Base-by-base conservation (phyloP, 2,888 invertebrate species). In the Morinoia aosen region DNA sequence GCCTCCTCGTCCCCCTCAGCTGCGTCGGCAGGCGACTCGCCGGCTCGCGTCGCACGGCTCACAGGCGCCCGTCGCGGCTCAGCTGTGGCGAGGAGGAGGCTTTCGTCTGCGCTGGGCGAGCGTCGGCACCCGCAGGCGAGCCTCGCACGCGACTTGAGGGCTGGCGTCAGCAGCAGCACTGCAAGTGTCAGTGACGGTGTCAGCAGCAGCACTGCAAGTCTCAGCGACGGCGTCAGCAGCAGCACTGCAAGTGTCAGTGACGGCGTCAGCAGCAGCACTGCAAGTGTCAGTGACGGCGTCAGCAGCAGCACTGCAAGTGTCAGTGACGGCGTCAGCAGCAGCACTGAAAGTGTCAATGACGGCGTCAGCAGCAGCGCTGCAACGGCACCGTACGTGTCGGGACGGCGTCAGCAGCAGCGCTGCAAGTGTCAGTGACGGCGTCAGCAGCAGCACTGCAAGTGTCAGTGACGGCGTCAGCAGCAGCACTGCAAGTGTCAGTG, bases 401-500 rank as follows among this genome's bases (percentile, higher is more conserved):
- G 93, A 57, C 33, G 93, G 93, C 33, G 56, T 93, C 93, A 93
- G 93, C 57, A 93, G 33, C 93, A 93, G 93, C 57, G 57, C 93
- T 93, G 93, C 48, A 40, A 90, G n/a, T n/a, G n/a, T n/a, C n/a
- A n/a, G n/a, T n/a, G n/a, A n/a, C n/a, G 93, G 93, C 33, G 56
- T 93, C 93, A 93, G 93, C 57, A 93, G 33, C 93, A 93, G 93
- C 57, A 93, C 93, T 93, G 93, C 48, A 40, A 90, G n/a, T n/a
- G n/a, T n/a, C n/a, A n/a, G n/a, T n/a, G n/a, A n/a, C n/a, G 93
- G 93, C 33, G 56, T 93, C 93, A 93, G 93, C 57, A 93, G 33
- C 93, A 93, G 93, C 57, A 93, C 93, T 93, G 93, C 48, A 40
- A 90, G n/a, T n/a, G n/a, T n/a, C n/a, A n/a, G n/a, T n/a, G n/a